A percentile compares a stretch with the other conserved stretches of the same genome.
These are phyloP conservation scores for Pagetopsis macropterus DNA, from an alignment of 2,797 vertebrate genomes.

Conservation along the genomic window DNA sequence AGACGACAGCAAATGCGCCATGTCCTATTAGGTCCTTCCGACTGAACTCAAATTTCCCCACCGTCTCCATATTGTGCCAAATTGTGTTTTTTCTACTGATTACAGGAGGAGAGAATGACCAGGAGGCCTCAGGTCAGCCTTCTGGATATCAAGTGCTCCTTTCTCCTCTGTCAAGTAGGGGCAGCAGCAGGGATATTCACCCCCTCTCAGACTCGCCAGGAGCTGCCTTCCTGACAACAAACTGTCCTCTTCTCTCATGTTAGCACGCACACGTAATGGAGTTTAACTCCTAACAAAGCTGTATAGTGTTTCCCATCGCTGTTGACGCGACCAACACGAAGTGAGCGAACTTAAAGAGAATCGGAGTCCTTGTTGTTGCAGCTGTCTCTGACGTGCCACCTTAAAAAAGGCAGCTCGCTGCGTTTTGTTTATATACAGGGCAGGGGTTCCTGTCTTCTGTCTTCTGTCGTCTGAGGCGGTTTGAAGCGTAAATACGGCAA, in stretches of 20 bases:
- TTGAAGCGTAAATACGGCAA: background rate
- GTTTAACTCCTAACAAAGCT: slow-evolving; percentile 58
- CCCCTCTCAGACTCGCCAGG: slow-evolving; percentile 81
- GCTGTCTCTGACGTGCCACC: slow-evolving; percentile 63
- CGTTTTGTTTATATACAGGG: slow-evolving; percentile 78
- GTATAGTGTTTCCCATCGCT: slow-evolving; percentile 49
- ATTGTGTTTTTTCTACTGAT: slow-evolving; percentile 43
- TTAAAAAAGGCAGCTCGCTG: slow-evolving; percentile 62
- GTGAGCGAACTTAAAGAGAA: slow-evolving; percentile 25
- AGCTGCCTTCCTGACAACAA: slow-evolving; percentile 79
- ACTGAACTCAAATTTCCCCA: slow-evolving; percentile 97
- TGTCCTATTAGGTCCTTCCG: slow-evolving; percentile 97
- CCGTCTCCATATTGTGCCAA: slow-evolving; percentile 86
- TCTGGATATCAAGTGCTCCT: slow-evolving; percentile 50
- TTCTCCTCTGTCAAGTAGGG: slow-evolving; percentile 70
- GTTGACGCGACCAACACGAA: slow-evolving; percentile 2
- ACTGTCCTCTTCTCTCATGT: slow-evolving; percentile 80
- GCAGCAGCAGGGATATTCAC: slow-evolving; percentile 75
- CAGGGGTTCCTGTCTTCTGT: slow-evolving; percentile 39
- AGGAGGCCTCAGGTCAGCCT: slow-evolving; percentile 65
- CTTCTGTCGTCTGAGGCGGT: slow-evolving; percentile 32
- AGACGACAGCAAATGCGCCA: slow-evolving; percentile 97
- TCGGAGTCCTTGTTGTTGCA: background rate
- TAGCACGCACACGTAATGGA: slow-evolving; percentile 57
- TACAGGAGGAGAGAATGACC: slow-evolving; percentile 31